These are phyloP conservation scores for Ptychodera flava DNA, from an alignment of 35 echinoderm and acorn worm species.

Conservation along the genomic window DNA sequence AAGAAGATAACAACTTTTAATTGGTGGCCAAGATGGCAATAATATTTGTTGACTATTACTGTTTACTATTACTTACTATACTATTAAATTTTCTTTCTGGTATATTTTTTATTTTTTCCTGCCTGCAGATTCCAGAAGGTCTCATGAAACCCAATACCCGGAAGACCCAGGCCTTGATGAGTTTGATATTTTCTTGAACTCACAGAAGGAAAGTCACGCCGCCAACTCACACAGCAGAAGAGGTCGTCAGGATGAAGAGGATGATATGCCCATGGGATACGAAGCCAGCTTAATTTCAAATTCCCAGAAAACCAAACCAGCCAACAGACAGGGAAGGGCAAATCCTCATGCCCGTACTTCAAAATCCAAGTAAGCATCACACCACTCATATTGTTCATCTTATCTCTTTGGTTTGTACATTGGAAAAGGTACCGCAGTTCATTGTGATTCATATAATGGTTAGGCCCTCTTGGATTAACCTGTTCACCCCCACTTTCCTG, in stretches of 20 bases:
- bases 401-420: too few species aligned
- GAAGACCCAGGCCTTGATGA: neutral
- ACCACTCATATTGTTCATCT: too few species aligned
- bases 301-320: neutral
- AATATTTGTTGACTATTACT: too few species aligned
- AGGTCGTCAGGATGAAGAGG: neutral
- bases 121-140: neutral
- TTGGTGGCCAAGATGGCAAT: too few species aligned
- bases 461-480: too few species aligned
- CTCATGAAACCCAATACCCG: neutral
- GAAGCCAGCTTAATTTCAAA: neutral
- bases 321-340: neutral
- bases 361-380: neutral
- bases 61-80: too few species aligned
- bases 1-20: too few species aligned
- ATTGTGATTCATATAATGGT: too few species aligned
- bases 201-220: neutral
- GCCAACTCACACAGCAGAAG: neutral
- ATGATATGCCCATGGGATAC: neutral
- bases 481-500: too few species aligned
- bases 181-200: neutral
- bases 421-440: too few species aligned
- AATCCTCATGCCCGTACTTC: neutral
- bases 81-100: too few species aligned
- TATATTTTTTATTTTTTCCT: too few species aligned